Evolutionary conservation across 2,888 invertebrate species (phyloP).

Genomic region (Epistrophe eligans): DNA sequence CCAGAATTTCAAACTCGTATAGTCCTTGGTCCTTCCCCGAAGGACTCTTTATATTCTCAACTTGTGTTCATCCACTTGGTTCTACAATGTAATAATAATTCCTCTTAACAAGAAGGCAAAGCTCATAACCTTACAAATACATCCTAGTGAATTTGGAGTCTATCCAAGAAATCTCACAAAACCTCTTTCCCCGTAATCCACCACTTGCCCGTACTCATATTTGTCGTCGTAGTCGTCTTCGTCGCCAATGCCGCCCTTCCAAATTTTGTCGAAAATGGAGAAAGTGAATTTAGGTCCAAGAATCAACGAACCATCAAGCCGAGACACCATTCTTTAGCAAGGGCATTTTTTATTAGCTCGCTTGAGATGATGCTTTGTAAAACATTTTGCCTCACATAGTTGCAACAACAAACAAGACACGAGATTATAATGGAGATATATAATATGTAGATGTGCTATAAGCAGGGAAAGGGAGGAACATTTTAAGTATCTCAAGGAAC

Average conservation of each 20-base stretch:
- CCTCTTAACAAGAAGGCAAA: slow-evolving; percentile 46
- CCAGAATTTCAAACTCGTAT: not conserved
- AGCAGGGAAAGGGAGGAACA: not conserved
- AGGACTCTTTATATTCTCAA: slow-evolving; percentile 2
- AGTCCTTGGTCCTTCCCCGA: slow-evolving; percentile 14
- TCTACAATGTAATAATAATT: slow-evolving; percentile 69
- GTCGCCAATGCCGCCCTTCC: not conserved
- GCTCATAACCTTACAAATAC: slow-evolving; percentile 69
- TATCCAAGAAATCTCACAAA: slow-evolving; percentile 53
- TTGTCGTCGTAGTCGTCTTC: not conserved
- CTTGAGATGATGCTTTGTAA: slow-evolving; percentile 29
- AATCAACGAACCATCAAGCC: slow-evolving; percentile 72
- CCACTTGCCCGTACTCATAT: not conserved
- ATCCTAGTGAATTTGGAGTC: slow-evolving; percentile 59
- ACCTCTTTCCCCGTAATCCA: not conserved
- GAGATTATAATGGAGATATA: slow-evolving; percentile 44
- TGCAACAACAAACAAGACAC: slow-evolving; percentile 55
- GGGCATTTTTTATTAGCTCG: slow-evolving; percentile 69
- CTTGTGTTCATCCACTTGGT: slow-evolving; percentile 53
- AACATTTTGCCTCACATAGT: slow-evolving; percentile 42
- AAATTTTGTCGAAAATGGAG: slow-evolving; percentile 60
- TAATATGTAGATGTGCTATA: not conserved
- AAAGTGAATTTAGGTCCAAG: slow-evolving; percentile 71
- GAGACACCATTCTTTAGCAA: slow-evolving; percentile 58
- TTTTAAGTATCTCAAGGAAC: slow-evolving; percentile 46